Evolutionary conservation across 2,888 invertebrate genomes (phyloP), one percentile per base, ranked within the genome.

Genomic region (Drymonia ruficornis): DNA sequence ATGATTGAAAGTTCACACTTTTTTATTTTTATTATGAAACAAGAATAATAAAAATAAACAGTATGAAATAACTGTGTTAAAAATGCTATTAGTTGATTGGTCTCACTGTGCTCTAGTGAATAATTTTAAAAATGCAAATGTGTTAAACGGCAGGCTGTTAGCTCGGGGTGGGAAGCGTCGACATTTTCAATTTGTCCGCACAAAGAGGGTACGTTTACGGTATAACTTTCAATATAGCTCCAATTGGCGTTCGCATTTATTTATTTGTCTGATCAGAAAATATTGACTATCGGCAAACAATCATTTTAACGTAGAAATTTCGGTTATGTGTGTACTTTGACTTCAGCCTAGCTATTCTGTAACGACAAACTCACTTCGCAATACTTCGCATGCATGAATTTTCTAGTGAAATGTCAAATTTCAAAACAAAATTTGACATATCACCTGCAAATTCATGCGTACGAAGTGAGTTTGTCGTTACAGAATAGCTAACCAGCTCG

Each of bases 11-110:
- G 7, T 2, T 7, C 31, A 16, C 1, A 16, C 40, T 40, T 40
- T 16, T 8, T 7, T 40, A 8, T 40, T 9, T 40, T 9, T 15
- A 13, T 38, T 15, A n/a, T 15, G 4, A n/a, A 38, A 36, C 36
- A 13, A 8, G 13, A 36, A 36, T 36, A 15, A 15, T n/a, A 38
- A 38, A 38, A 38, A 7, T 7, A 38, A 38, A 12, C 7, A 4
- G 16, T 40, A 7, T 9, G 16, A 19, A 19, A 43, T 23, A 43
- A 43, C 19, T 19, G 43, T 43, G 43, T 4, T 0, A 0, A 19
- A 19, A 43, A 43, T 19, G 43, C 43, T 19, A 43, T 43, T 43
- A 43, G 43, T 43, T 43, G 43, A 43, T 43, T 43, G 43, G 19
- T 43, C 43, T 11, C 43, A 18, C 43, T 5, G 43, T 19, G 19